Evolutionary conservation across 2,113 vertebrate genomes (phyloP), one percentile per base, ranked within the genome.

Genomic region (Misgurnus anguillicaudatus): DNA sequence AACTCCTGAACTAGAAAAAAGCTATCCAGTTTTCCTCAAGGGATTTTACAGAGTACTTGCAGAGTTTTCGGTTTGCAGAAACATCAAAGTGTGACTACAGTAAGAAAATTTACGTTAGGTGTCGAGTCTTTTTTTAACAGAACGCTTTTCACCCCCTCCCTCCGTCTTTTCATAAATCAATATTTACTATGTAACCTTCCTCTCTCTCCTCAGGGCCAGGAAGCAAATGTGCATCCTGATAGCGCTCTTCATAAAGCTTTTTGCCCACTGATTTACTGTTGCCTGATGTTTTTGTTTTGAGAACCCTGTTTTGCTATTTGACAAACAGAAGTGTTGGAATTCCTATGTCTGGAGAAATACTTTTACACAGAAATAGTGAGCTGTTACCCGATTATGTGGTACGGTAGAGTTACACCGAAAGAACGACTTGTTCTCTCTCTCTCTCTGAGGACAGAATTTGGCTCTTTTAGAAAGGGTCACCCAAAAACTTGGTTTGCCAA

Each of bases 171-270:
- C 87, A 91, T 93, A 90, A 93, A 92, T 93, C 91, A 93, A 91
- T 93, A 92, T 93, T 93, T 93, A 92, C 90, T 83, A 85, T 91
- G 87, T 88, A 91, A 92, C 91, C 90, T 92, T 92, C 83, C 79
- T 72, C 83, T 90, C 87, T 89, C 89, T 89, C 88, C 90, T 89
- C 53, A 38, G 89, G 88, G 89, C 88, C 90, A 91, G 92, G 92
- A 93, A 92, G 89, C 89, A 91, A 91, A 93, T 93, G 92, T 93
- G 92, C 90, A 92, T 93, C 92, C 92, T 92, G 91, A 89, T 92
- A 86, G 89, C 84, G 89, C 87, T 82, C 85, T 86, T 86, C 86
- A 84, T 75, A 84, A 84, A 81, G 45, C 68, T 42, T 21, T 72
- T 83, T 64, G 78, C 48, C 61, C 71, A 73, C 72, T 79, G 80